Evolutionary conservation across 2,888 invertebrate species (phyloP), one percentile per base, ranked within the genome.

Genomic region (Quadroppia sp.): DNA sequence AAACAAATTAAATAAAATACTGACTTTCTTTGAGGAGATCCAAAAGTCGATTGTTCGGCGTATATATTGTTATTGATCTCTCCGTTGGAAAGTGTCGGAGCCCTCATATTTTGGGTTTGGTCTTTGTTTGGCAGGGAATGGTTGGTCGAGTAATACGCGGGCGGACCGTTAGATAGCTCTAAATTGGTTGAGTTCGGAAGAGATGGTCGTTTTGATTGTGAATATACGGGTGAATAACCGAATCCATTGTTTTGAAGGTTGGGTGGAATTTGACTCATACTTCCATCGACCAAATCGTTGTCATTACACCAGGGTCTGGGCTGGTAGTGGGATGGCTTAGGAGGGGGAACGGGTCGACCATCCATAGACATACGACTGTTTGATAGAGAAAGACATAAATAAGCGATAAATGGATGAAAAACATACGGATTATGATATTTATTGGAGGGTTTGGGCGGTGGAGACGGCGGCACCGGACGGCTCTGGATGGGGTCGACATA

Each of bases 261-360:
- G 9, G 61, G 7, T 64, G 30, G 36, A 2, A 64, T 64, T 64
- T 64, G 61, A 64, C 20, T 59, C 1, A 20, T 15, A 28, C 23
- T 36, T n/a, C 9, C 17, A 2, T 64, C 61, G 13, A 15, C 11
- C 61, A 64, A 20, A 36, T 64, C 61, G 36, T 64, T 64, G 9
- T 64, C 61, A 64, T 64, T 64, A 36, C n/a, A 6, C 61, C 61
- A 64, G 2, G n/a, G 30, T 40, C 48, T 25, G 2, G 70, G 56
- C 40, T 92, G 87, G 82, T 93, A 94, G 83, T 93, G 92, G 81
- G 93, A 93, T 64, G 94, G 94, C 81, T 94, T 94, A 11, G 94
- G 94, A 36, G 94, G 94, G 53, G 94, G 94, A 73, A 94, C 89
- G 0, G 94, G 94, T 36, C 76, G 71, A 30, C 78, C 77, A 73